Conservation (phyloP, 2,888 invertebrate genomes). For the Periphyllus acericola region DNA sequence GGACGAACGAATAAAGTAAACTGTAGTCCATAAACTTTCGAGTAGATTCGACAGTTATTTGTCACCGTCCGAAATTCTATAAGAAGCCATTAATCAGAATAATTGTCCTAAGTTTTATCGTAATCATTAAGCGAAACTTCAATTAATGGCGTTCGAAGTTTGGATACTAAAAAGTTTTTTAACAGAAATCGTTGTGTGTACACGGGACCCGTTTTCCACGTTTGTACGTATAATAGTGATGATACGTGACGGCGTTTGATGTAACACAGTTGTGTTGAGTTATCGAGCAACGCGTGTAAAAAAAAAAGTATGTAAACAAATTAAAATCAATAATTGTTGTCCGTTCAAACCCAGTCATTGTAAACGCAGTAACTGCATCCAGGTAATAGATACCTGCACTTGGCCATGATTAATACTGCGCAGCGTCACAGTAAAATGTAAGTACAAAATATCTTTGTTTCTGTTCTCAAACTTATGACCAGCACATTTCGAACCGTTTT, state of each 20-base stretch:
- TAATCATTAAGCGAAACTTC: conserved; percentile 5
- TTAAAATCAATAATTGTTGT: not conserved
- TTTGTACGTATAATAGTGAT: not conserved
- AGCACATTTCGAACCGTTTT: not conserved
- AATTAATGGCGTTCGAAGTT: not conserved
- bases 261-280: not conserved
- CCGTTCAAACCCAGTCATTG: not conserved
- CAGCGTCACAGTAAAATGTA: not conserved
- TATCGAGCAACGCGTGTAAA: not conserved
- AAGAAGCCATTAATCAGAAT: not conserved
- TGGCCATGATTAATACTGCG: not conserved
- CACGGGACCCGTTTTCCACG: not conserved
- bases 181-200: not conserved
- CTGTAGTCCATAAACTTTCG: not conserved
- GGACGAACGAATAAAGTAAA: not conserved
- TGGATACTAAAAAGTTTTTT: conserved; percentile 6
- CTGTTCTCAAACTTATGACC: not conserved
- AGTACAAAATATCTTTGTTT: not conserved
- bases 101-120: conserved; percentile 4
- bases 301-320: not conserved
- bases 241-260: not conserved
- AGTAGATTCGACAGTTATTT: conserved; percentile 21
- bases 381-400: not conserved
- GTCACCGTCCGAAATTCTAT: conserved; percentile 17
- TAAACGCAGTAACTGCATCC: not conserved